A percentile compares a stretch with the other conserved stretches of the same genome.
These are phyloP conservation scores for Drosophila sulfurigaster DNA, from an alignment of 1,140 invertebrate genomes.

Conservation along the genomic window DNA sequence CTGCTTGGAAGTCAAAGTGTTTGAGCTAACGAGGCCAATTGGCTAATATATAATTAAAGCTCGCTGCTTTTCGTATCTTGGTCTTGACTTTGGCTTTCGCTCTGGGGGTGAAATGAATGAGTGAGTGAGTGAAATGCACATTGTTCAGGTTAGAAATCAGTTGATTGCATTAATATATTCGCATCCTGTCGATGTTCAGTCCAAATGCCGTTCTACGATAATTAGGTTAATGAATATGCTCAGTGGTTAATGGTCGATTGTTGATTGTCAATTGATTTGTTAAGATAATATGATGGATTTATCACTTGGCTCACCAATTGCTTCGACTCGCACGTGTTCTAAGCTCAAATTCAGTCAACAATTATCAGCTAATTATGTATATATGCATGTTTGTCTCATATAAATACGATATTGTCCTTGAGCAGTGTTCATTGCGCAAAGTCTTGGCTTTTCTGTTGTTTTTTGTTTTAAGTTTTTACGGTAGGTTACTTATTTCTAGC, in stretches of 20 bases:
- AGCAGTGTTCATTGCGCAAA: no score
- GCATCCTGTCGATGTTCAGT: slow-evolving; percentile 25
- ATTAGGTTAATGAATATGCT: slow-evolving; percentile 52
- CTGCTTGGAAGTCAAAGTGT: slow-evolving; percentile 61
- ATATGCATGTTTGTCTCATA: background rate
- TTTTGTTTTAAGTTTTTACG: no score
- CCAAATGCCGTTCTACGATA: slow-evolving; percentile 33
- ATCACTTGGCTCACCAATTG: slow-evolving; percentile 2
- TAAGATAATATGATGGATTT: slow-evolving; percentile 21
- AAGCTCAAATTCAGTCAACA: background rate
- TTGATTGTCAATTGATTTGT: slow-evolving; percentile 41
- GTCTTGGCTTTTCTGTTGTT: no score
- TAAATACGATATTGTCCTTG: background rate
- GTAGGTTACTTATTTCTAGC: no score
- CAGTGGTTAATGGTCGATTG: slow-evolving; percentile 29
- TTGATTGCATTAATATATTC: slow-evolving; percentile 36
- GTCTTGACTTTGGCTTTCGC: background rate
- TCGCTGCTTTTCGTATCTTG: slow-evolving; percentile 27
- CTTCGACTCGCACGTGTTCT: background rate
- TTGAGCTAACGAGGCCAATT: slow-evolving; percentile 56
- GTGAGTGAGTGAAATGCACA: slow-evolving; percentile 41
- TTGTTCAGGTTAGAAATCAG: slow-evolving; percentile 24
- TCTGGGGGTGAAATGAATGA: slow-evolving; percentile 1
- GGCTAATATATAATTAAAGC: slow-evolving; percentile 68
- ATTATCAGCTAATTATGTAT: slow-evolving; percentile 9